Conservation (phyloP, 2,888 invertebrate species). For the Ligdia adustata region DNA sequence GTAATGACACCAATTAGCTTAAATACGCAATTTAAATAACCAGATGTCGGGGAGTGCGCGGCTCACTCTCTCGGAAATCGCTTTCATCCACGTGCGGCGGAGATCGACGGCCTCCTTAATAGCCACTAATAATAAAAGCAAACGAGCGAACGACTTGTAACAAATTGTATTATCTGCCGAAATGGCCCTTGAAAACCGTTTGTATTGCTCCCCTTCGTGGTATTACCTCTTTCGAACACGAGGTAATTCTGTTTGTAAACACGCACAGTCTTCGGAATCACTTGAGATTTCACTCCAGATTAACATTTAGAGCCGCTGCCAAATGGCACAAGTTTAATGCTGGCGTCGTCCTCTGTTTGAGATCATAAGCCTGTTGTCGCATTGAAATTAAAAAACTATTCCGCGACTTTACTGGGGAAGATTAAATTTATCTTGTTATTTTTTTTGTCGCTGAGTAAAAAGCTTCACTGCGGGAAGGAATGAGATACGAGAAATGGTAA, state of each 20-base stretch:
- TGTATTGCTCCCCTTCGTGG: constrained; percentile 42
- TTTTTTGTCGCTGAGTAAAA: constrained; percentile 36
- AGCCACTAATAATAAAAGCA: constrained; percentile 69
- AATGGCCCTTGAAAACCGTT: constrained; percentile 62
- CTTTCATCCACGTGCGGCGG: constrained; percentile 49
- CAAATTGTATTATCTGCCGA: constrained; percentile 71
- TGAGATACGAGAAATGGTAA: constrained; percentile 46
- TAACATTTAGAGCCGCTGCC: constrained; percentile 25
- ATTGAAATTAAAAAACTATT: constrained; percentile 16
- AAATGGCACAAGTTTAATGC: constrained; percentile 7
- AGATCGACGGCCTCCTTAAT: constrained; percentile 56
- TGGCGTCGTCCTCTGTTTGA: neutral
- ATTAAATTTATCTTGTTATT: constrained; percentile 41
- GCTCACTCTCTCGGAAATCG: constrained; percentile 44
- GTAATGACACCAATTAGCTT: constrained; percentile 65
- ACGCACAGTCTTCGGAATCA: constrained; percentile 16
- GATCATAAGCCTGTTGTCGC: constrained; percentile 4
- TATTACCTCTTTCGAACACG: constrained; percentile 55
- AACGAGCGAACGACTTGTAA: constrained; percentile 70
- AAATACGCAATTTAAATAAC: constrained; percentile 66
- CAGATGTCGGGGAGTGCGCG: constrained; percentile 55
- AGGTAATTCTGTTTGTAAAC: constrained; percentile 29
- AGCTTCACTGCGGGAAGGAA: constrained; percentile 41
- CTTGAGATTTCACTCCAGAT: constrained; percentile 19
- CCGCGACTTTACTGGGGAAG: constrained; percentile 37